Conservation (phyloP, 1,140 invertebrate genomes). For the Anadara kagoshimensis region DNA sequence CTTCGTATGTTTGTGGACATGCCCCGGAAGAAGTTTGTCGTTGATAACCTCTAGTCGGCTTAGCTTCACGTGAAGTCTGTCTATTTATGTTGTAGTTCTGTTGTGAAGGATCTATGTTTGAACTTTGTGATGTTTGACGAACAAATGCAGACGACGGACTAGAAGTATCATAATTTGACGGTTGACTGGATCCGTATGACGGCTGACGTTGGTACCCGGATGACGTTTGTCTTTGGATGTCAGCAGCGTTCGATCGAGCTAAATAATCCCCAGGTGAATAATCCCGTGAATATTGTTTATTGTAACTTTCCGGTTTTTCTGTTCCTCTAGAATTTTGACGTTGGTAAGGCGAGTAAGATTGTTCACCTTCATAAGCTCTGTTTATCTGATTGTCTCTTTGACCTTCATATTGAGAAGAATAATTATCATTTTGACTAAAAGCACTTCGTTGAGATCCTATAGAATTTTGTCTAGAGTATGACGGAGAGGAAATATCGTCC, state of each 20-base stretch:
- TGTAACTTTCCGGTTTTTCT: slow-evolving; percentile 10
- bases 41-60: slow-evolving; percentile 25
- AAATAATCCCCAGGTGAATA: slow-evolving; percentile 27
- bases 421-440: slow-evolving; percentile 1
- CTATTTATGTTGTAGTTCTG: slow-evolving; percentile 3
- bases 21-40: slow-evolving; percentile 42
- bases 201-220: slow-evolving; percentile 38
- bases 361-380: no score
- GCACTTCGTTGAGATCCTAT: slow-evolving; percentile 6
- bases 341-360: slow-evolving; percentile 29
- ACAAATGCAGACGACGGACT: slow-evolving; percentile 17
- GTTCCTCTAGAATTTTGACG: slow-evolving; percentile 18
- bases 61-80: slow-evolving; percentile 16
- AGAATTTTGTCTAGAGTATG: slow-evolving; percentile 48
- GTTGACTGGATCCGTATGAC: slow-evolving; percentile 30
- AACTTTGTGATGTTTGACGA: slow-evolving; percentile 9
- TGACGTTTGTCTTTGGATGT: slow-evolving; percentile 28
- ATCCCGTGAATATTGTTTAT: slow-evolving; percentile 14
- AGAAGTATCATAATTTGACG: slow-evolving; percentile 9
- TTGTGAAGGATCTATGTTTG: slow-evolving; percentile 11
- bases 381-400: slow-evolving; percentile 12
- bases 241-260: slow-evolving; percentile 8
- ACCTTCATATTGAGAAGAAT: slow-evolving; percentile 14
- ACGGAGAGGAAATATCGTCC: slow-evolving; percentile 15
- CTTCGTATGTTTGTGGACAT: slow-evolving; percentile 38